Base-by-base conservation (phyloP, 2,797 vertebrate genomes). In the Smutsia gigantea region DNA sequence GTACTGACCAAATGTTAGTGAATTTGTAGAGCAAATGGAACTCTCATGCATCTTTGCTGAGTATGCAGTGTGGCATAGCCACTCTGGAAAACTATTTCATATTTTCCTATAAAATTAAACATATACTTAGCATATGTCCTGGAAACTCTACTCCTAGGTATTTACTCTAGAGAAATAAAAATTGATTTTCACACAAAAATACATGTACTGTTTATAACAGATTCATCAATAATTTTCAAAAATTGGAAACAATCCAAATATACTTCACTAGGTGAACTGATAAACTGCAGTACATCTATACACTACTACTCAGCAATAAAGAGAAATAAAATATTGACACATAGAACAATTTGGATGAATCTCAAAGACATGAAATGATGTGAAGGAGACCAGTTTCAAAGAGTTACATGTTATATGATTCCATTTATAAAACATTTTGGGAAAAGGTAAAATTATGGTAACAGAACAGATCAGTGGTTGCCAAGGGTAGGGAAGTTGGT, bases 211-310 rank as follows among this genome's bases (percentile, higher is more conserved):
- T 93, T 93, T 81, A 18, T 51, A 61, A 25, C 57, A 42, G 19
- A 19, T 42, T 15, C 55, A 90, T 61, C 68, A 87, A 71, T 84
- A 85, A 96, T 85, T 93, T 92, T 74, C 29, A 37, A n/a, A 81
- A 79, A 71, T 2, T 75, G 23, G 18, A 51, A 71, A 92, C 64
- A 68, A 53, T 53, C 4, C 18, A 79, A 83, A 37, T 59, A 19
- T 91, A 5, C 23, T 27, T 92, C 51, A 64, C 1, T 39, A 78
- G 39, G 15, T 86, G 15, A 51, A 53, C 21, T 8, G 14, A 61
- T 87, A 86, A 78, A 72, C 39, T 21, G 7, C 27, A 18, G n/a
- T 5, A 23, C 25, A 9, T 53, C 31, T 71, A 19, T 63, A 55
- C 10, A 77, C 77, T 86, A 31, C 75, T 55, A 64, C 39, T 34